These are phyloP conservation scores for Drosophila mayaguana DNA, from an alignment of 2,888 invertebrate genomes.

Conservation along the genomic window DNA sequence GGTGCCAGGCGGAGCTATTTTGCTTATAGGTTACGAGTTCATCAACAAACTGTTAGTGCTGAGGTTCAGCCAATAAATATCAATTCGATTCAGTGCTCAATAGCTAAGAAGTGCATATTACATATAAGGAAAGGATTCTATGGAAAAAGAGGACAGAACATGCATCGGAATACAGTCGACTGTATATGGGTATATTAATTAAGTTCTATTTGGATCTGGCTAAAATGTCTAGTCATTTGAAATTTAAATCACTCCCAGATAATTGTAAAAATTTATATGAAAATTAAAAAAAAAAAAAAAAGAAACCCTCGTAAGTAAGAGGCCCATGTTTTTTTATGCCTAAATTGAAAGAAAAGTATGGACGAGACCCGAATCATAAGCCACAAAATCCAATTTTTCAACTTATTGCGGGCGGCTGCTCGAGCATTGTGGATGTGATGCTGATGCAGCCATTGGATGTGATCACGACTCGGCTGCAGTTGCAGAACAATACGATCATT, in stretches of 20 bases:
- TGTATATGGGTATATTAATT: not conserved
- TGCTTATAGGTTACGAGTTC: not conserved
- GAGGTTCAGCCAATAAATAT: not conserved
- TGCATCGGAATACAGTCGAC: too few relatives aligned
- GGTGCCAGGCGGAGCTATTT: not conserved
- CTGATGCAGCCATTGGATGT: slow-evolving; percentile 55
- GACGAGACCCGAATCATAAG: not conserved
- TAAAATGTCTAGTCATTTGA: not conserved
- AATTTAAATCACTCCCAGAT: slow-evolving; percentile 3
- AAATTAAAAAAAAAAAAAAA: not conserved
- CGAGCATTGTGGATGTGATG: slow-evolving; percentile 47
- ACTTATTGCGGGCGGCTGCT: slow-evolving; percentile 20
- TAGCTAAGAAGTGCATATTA: too few relatives aligned
- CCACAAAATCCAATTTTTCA: slow-evolving; percentile 2
- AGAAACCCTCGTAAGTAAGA: not conserved
- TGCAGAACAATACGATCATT: slow-evolving; percentile 15
- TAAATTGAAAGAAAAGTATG: not conserved
- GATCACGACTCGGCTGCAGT: slow-evolving; percentile 60
- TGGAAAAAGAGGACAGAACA: too few relatives aligned
- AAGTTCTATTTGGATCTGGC: too few relatives aligned
- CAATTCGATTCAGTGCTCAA: not conserved
- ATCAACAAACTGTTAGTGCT: not conserved
- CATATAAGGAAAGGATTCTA: too few relatives aligned
- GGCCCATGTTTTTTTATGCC: not conserved
- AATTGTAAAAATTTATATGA: not conserved